Evolutionary conservation across 2,888 invertebrate species (phyloP).

Genomic region (Caenorhabditis sp.): DNA sequence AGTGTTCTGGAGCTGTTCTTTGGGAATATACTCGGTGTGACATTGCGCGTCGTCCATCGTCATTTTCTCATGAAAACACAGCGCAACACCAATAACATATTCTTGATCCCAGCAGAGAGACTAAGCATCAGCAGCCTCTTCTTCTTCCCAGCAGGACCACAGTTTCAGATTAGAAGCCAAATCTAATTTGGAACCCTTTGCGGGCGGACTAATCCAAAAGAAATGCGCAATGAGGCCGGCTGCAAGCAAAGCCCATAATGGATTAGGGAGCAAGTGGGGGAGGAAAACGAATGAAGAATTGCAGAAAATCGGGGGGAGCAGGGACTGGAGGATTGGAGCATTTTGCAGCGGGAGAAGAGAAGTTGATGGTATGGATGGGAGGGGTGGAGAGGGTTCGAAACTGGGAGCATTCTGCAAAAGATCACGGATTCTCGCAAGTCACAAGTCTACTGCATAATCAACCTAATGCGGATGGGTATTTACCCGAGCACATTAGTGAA

Average conservation of each 20-base stretch:
- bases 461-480: too few relatives aligned
- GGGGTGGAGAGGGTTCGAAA: too few relatives aligned
- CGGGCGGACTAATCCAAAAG: constrained; percentile 25
- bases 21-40: too few relatives aligned
- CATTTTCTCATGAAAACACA: background rate
- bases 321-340: background rate
- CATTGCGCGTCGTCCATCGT: too few relatives aligned
- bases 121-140: constrained; percentile 11
- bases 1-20: background rate
- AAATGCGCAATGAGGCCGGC: constrained; percentile 11
- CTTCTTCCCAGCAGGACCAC: constrained; percentile 7
- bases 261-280: constrained; percentile 43
- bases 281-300: background rate
- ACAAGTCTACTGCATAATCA: too few relatives aligned
- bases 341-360: background rate
- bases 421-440: too few relatives aligned
- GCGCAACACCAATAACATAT: background rate
- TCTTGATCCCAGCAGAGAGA: constrained; percentile 20
- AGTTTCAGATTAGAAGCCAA: constrained; percentile 58
- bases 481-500: too few relatives aligned
- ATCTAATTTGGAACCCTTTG: constrained; percentile 46
- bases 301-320: background rate
- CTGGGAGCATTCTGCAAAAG: too few relatives aligned
- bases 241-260: constrained; percentile 30
- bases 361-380: too few relatives aligned